phyloP scores from a whole-genome alignment of 1,140 invertebrate species.

The Belonocnema kinseyi region DNA sequence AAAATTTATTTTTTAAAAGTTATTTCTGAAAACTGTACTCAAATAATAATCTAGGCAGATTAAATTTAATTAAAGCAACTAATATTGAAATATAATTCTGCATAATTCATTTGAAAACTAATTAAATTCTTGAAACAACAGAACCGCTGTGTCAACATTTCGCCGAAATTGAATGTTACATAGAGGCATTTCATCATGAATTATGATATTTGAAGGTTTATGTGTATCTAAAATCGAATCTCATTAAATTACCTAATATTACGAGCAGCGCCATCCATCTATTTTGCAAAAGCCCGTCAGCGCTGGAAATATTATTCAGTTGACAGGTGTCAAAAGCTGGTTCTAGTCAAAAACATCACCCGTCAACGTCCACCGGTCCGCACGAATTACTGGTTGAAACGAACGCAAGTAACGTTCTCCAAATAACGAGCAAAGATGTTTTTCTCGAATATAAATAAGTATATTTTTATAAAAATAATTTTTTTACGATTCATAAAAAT shows the following conservation, averaged over 20 bases:
- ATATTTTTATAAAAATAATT: background rate
- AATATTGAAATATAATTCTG: background rate
- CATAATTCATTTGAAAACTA: background rate
- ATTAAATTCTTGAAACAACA: background rate
- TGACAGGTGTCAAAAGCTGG: slow-evolving; percentile 6
- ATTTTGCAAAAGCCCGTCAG: background rate
- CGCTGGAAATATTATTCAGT: background rate
- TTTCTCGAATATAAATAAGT: background rate
- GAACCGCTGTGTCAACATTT: background rate
- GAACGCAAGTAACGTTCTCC: background rate
- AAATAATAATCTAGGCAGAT: too few species aligned
- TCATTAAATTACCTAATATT: background rate
- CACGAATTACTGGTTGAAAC: background rate
- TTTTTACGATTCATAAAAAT: too few species aligned
- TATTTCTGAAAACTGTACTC: too few species aligned
- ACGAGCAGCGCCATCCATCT: background rate
- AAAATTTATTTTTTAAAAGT: too few species aligned
- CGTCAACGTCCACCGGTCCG: slow-evolving; percentile 3
- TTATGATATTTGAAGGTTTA: slow-evolving; percentile 1
- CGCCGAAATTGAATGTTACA: slow-evolving; percentile 5
- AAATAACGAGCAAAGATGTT: background rate
- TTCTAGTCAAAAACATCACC: slow-evolving; percentile 9
- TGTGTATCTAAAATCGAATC: slow-evolving; percentile 22
- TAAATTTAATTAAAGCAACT: background rate
- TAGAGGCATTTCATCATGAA: background rate